phyloP scores from a whole-genome alignment of 2,888 invertebrate genomes.

The Thera obeliscata region DNA sequence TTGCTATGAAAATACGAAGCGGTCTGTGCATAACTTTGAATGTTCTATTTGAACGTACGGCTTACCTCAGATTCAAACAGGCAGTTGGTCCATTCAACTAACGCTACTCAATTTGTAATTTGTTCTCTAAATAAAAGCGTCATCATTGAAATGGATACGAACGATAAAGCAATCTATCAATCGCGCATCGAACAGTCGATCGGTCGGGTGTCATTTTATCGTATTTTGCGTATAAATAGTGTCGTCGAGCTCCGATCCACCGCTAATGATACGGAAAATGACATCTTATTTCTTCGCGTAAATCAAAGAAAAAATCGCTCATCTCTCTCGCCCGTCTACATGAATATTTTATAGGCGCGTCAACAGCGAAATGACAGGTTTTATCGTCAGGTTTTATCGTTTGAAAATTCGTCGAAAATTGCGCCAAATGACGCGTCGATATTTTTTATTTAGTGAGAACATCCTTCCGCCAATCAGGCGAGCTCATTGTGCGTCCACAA shows the following conservation, averaged over 20 bases:
- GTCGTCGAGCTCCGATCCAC: constrained; percentile 76
- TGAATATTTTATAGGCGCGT: constrained; percentile 85
- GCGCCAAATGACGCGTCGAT: constrained; percentile 83
- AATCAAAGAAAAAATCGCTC: constrained; percentile 85
- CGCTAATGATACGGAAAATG: constrained; percentile 86
- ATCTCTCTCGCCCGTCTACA: constrained; percentile 80
- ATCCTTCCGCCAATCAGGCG: constrained; percentile 84
- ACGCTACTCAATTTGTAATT: constrained; percentile 21
- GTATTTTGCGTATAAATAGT: constrained; percentile 84
- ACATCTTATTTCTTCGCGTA: constrained; percentile 84
- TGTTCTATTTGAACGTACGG: constrained; percentile 27
- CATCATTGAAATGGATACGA: constrained; percentile 51
- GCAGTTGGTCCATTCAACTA: constrained; percentile 22
- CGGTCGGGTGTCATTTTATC: constrained; percentile 82
- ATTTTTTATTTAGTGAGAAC: constrained; percentile 84
- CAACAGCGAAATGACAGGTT: constrained; percentile 85
- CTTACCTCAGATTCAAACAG: constrained; percentile 36
- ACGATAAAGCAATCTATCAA: constrained; percentile 81
- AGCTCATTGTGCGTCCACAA: constrained; percentile 79
- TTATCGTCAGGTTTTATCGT: constrained; percentile 85
- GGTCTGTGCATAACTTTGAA: constrained; percentile 35
- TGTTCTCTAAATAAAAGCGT: constrained; percentile 32
- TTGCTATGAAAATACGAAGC: constrained; percentile 59
- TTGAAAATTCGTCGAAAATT: constrained; percentile 84
- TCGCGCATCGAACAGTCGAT: constrained; percentile 82